Evolutionary conservation across 2,888 invertebrate genomes (phyloP).

Genomic region (Noctua comes): DNA sequence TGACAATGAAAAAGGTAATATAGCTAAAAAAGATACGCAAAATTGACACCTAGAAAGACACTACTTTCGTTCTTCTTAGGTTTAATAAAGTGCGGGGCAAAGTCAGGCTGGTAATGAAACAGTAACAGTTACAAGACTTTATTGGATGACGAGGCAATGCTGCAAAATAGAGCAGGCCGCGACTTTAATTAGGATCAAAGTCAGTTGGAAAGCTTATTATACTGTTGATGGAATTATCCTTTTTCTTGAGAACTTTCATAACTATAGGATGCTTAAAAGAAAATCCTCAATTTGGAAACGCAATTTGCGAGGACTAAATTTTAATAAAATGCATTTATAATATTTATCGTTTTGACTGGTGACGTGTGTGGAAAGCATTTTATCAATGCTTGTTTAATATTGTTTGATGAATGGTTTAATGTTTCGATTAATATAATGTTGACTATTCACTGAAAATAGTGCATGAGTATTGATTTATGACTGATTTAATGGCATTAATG

Average conservation of each 20-base stretch:
- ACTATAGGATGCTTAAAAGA: not conserved
- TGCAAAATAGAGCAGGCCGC: slow-evolving; percentile 23
- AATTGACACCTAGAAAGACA: slow-evolving; percentile 16
- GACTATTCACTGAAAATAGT: not conserved
- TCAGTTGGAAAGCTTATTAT: slow-evolving; percentile 33
- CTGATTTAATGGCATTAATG: not conserved
- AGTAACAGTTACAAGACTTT: slow-evolving; percentile 41
- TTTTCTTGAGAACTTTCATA: not conserved
- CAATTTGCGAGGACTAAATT: not conserved
- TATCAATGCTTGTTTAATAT: not conserved
- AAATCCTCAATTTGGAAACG: not conserved
- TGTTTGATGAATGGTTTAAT: not conserved
- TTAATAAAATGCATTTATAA: too few species aligned
- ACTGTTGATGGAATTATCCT: not conserved
- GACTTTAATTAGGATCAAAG: slow-evolving; percentile 59
- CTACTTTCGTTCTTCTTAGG: slow-evolving; percentile 8
- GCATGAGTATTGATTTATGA: not conserved
- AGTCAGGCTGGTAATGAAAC: slow-evolving; percentile 37
- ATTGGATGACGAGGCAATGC: slow-evolving; percentile 46
- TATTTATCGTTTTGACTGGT: not conserved
- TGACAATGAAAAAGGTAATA: slow-evolving; percentile 5
- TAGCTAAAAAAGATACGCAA: not conserved
- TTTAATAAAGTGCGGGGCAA: slow-evolving; percentile 23
- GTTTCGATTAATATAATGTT: not conserved
- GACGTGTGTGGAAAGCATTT: not conserved